A percentile compares a stretch with the other conserved stretches of the same genome.
These are phyloP conservation scores for Cheirogaleus medius DNA, from an alignment of 2,113 vertebrate genomes.

Conservation along the genomic window DNA sequence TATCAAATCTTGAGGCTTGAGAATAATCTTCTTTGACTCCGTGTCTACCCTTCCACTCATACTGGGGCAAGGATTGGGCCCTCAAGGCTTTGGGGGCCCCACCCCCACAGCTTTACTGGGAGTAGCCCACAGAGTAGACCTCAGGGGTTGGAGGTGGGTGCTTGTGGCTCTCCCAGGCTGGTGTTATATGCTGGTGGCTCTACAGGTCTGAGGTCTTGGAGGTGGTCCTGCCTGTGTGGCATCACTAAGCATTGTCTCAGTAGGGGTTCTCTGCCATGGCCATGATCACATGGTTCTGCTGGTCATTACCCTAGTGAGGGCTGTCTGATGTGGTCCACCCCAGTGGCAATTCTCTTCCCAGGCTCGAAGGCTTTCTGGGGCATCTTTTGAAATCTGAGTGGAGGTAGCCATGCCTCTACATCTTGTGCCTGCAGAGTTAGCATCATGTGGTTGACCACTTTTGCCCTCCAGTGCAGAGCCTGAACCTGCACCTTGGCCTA, in stretches of 20 bases:
- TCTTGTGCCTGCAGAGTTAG: too few relatives aligned
- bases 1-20: neutral
- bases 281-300: too few relatives aligned
- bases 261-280: too few relatives aligned
- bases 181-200: neutral
- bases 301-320: neutral
- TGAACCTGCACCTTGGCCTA: neutral
- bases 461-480: too few relatives aligned
- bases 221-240: too few relatives aligned
- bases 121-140: too few relatives aligned
- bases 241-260: neutral
- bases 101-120: neutral
- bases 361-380: neutral
- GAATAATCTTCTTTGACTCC: neutral
- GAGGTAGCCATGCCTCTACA: neutral
- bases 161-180: too few relatives aligned
- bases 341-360: fast-evolving
- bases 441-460: neutral
- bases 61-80: fast-evolving
- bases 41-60: neutral
- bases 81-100: neutral
- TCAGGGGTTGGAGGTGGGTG: neutral
- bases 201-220: neutral
- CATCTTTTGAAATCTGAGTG: neutral
- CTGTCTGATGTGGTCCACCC: neutral